Evolutionary conservation across 2,888 invertebrate species (phyloP), one percentile per base, ranked within the genome.

Genomic region (Ochropleura plecta): DNA sequence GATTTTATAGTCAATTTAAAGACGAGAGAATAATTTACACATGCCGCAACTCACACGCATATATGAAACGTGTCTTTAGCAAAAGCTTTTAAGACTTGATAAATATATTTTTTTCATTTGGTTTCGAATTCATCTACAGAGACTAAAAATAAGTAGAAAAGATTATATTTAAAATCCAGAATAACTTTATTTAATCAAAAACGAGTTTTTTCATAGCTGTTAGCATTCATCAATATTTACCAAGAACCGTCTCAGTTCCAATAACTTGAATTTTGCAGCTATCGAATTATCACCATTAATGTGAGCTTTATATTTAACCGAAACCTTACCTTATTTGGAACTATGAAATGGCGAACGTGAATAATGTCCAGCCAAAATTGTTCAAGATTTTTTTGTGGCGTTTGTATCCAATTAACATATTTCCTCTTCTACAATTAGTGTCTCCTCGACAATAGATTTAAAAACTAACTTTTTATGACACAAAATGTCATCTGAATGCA

Each of bases 1-100:
- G 70, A 81, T 83, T 81, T 81, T 67, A 20, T 48, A 60, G 12
- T 18, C 57, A 70, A 73, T 83, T 63, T 68, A 59, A 69, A 4
- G 63, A 48, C 48, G 40, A 44, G 53, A 51, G 40, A 63, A 66
- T 59, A 53, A 67, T 55, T 66, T 62, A 65, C 18, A 40, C 53
- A 62, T 40, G 60, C 1, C 16, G 40, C 12, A 8, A 5, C 18
- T 40, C 6, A 76, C 76, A 72, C 3, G 76, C 44, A 57, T 16
- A 12, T 12, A 48, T 10, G 14, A 55, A 78, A 49, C 6, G 10
- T 49, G 44, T 10, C 14, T n/a, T 53, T 8, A 3, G 4, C 49
- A 53, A 9, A 14, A n/a, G 16, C 20, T 12, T 30, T 7, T 48
- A 3, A 3, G 18, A n/a, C 3, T 18, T 16, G 0, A 16, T 12